Evolutionary conservation across 2,113 vertebrate species (phyloP), one percentile per base, ranked within the genome.

Genomic region (Corythornis vintsioides): DNA sequence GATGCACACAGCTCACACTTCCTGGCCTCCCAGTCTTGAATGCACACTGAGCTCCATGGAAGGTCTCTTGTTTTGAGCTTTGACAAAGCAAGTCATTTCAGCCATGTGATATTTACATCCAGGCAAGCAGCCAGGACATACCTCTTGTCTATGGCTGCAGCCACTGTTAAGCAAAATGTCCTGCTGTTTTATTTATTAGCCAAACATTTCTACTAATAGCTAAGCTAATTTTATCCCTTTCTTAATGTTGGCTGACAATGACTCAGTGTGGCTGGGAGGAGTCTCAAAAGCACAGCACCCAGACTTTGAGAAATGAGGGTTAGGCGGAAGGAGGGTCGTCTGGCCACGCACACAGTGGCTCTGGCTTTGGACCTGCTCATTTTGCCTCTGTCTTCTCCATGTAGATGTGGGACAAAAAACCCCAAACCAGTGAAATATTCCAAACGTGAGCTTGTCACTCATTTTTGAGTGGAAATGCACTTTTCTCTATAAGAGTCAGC

Each of bases 201-300:
- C 64, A 95, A 94, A 93, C 55, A 64, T 89, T 91, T 88, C 82
- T 87, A 60, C 74, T 90, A 91, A 89, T 74, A 89, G 89, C 78
- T 69, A 52, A 77, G 84, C 91, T 96, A 93, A 94, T 92, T 96
- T 94, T 96, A 93, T 86, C 89, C 61, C 63, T 89, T 90, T 31
- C 81, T 93, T 73, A 45, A 24, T 45, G 63, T 78, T 88, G 89
- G 29, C 77, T 88, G 89, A 73, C 0, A 7, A 52, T 92, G 95
- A 92, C 55, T 93, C 84, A 80, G 78, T 55, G 26, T 53, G 74
- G 1, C 56, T 71, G 82, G 69, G 67, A 95, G 87, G 69, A 93
- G 43, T 25, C 59, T 90, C 82, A 33, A 82, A 6, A 92, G 25
- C 28, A 20, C 2, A 0, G 47, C 22, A n/a, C 17, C 15, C 70